Evolutionary conservation across 2,113 vertebrate species (phyloP), one percentile per base, ranked within the genome.

Genomic region (Prinia subflava): DNA sequence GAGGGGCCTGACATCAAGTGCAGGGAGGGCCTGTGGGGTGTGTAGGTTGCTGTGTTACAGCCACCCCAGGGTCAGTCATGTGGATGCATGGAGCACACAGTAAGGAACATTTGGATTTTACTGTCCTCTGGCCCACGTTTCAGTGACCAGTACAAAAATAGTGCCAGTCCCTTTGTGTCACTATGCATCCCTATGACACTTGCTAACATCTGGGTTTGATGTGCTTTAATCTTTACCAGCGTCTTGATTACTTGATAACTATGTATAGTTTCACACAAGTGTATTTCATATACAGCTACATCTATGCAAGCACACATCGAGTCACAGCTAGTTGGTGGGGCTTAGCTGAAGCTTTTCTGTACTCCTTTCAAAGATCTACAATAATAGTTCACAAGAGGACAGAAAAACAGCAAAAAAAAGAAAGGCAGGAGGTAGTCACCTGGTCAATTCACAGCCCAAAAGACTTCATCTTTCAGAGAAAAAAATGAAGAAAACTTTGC

Each of bases 241-340:
- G 2, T 31, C 64, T 76, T 79, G 35, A 17, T 52, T 53, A 41
- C 19, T 52, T 73, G 27, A 39, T 64, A 20, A 22, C 23, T 27
- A 9, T 13, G 6, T 55, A 7, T 46, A 25, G 11, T 50, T 88
- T 85, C 49, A 62, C 21, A 37, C 1, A 56, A 49, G 4, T 17
- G 10, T 65, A 62, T 90, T 87, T 92, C 15, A 9, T 33, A 12
- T 33, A 15, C 11, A 21, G 2, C 41, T 25, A 1, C 15, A 46
- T 20, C 30, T 69, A 13, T 25, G 17, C 11, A 77, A 52, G 52
- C 9, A 49, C 21, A 42, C 15, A 9, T 0, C 0, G 2, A 79
- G 7, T 27, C 31, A 60, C 15, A 35, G 37, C 27, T 68, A 4
- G 18, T 28, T 79, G 17, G 6, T 55, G 22, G 7, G 11, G 4